Percentiles rank a stretch among this genome's conserved stretches.
Conservation (phyloP, 2,797 vertebrate genomes). For the Sebastes cheni region DNA sequence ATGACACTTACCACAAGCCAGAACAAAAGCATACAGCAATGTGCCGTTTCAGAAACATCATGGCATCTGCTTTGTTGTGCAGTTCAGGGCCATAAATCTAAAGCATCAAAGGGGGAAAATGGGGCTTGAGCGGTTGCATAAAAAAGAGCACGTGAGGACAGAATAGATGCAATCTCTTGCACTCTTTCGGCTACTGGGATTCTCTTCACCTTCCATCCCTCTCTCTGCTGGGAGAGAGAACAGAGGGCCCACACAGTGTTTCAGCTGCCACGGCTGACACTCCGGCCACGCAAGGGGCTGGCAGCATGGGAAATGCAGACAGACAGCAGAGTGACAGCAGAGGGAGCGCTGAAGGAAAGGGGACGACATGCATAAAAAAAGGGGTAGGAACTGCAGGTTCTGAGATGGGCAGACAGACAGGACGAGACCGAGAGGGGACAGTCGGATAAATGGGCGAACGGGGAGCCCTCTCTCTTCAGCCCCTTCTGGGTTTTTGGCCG, state of each 20-base stretch:
- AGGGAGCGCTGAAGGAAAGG: slow-evolving; percentile 39
- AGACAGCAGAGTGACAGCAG: slow-evolving; percentile 54
- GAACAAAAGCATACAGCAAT: slow-evolving; percentile 59
- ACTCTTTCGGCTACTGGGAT: background rate
- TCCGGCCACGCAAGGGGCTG: slow-evolving; percentile 24
- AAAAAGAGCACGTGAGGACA: slow-evolving; percentile 29
- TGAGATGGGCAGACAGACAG: slow-evolving; percentile 31
- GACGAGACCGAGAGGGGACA: slow-evolving; percentile 39
- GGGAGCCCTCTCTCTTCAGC: slow-evolving; percentile 54
- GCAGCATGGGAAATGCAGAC: slow-evolving; percentile 44
- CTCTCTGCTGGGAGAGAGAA: slow-evolving; percentile 10
- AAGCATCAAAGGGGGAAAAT: slow-evolving; percentile 57
- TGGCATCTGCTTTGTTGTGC: slow-evolving; percentile 50
- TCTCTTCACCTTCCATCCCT: background rate
- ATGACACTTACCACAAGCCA: slow-evolving; percentile 59
- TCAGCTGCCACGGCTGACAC: slow-evolving; percentile 47
- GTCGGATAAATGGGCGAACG: slow-evolving; percentile 42
- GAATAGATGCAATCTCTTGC: slow-evolving; percentile 30
- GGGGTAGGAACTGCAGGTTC: slow-evolving; percentile 12
- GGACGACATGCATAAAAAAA: slow-evolving; percentile 38
- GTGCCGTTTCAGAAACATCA: slow-evolving; percentile 41
- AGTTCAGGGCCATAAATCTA: slow-evolving; percentile 51
- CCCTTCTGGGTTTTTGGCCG: slow-evolving; percentile 57
- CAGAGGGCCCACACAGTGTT: slow-evolving; percentile 19
- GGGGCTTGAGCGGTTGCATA: slow-evolving; percentile 21